Evolutionary conservation across 2,888 invertebrate genomes (phyloP), one percentile per base, ranked within the genome.

Genomic region (Hyppa rectilinea): DNA sequence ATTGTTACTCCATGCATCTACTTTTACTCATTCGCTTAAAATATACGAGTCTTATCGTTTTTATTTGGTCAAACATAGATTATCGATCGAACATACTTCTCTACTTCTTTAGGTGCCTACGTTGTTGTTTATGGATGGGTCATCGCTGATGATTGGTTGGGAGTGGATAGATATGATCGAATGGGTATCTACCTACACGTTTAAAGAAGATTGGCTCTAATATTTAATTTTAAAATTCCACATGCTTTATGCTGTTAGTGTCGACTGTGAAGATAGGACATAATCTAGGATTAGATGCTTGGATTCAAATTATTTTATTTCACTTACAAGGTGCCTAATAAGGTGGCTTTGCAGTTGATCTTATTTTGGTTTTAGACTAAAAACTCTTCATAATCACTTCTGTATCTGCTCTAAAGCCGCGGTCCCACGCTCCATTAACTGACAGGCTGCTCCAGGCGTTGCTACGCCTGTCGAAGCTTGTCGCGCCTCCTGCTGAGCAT

Each of bases 271-370:
- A 20, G 50, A 23, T 23, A 4, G 17, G 4, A n/a, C n/a, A n/a
- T n/a, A n/a, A n/a, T n/a, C n/a, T n/a, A n/a, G n/a, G n/a, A n/a
- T n/a, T n/a, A n/a, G n/a, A n/a, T n/a, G n/a, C n/a, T n/a, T n/a
- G n/a, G n/a, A n/a, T n/a, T n/a, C n/a, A n/a, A n/a, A n/a, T n/a
- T n/a, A n/a, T n/a, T n/a, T n/a, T n/a, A n/a, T n/a, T n/a, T n/a
- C n/a, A n/a, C n/a, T n/a, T n/a, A n/a, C n/a, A n/a, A n/a, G n/a
- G n/a, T n/a, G n/a, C n/a, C n/a, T 56, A 71, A 47, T n/a, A 58
- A 23, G 40, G 10, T 55, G 43, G 52, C 60, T 76, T 80, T 67
- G 58, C 72, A 64, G 63, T 65, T 71, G 23, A 65, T 76, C 60
- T 40, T 61, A 59, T 63, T n/a, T 52, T 60, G 26, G 29, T 50